Conservation (phyloP, 2,797 vertebrate species). For the Luscinia luscinia region DNA sequence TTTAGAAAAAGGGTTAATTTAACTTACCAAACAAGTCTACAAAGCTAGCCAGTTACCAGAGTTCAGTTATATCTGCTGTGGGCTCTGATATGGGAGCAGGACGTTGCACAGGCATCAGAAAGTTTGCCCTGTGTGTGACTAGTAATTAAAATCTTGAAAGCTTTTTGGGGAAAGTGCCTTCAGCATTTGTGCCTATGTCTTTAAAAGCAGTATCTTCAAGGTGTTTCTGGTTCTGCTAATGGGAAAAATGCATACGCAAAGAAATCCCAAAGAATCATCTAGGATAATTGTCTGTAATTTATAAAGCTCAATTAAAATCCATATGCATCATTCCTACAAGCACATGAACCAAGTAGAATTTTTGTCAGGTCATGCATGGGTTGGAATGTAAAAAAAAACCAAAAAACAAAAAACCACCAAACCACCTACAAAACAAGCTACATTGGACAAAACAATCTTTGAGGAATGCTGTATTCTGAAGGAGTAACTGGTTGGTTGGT, state of each 20-base stretch:
- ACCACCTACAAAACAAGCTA: background rate
- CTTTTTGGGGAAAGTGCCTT: conserved; percentile 53
- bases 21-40: conserved; percentile 53
- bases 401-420: no score
- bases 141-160: background rate
- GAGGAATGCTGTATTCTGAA: background rate
- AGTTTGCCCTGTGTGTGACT: background rate
- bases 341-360: background rate
- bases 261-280: conserved; percentile 16
- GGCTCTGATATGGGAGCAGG: background rate
- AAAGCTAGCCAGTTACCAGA: conserved; percentile 24
- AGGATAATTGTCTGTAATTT: background rate
- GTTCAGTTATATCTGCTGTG: background rate
- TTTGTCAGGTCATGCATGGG: background rate
- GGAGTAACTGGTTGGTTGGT: background rate
- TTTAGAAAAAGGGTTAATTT: conserved; percentile 50
- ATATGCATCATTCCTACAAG: background rate
- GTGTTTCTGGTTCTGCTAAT: conserved; percentile 12
- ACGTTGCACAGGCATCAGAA: background rate
- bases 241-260: background rate
- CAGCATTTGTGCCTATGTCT: conserved; percentile 54
- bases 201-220: conserved; percentile 18
- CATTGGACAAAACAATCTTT: background rate
- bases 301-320: background rate
- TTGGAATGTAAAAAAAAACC: background rate